phyloP scores from a whole-genome alignment of 2,113 vertebrate genomes.

The Marmota monax region DNA sequence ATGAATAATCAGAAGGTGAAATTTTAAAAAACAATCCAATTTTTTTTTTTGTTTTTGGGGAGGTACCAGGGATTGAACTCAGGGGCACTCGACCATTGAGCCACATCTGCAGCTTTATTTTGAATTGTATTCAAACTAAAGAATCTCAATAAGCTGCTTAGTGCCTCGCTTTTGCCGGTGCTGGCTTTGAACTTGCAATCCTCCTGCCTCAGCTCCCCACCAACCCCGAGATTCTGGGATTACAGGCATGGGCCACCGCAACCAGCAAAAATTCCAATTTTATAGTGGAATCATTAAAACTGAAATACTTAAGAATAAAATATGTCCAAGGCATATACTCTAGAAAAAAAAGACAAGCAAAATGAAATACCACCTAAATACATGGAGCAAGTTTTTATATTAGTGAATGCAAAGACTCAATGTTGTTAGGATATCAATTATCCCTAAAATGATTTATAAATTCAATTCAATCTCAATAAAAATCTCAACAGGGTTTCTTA shows the following conservation, averaged over 20 bases:
- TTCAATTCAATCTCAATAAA: background rate
- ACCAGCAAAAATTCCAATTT: background rate
- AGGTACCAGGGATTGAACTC: too few species aligned
- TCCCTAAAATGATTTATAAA: background rate
- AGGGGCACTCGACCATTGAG: too few species aligned
- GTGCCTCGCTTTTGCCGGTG: too few species aligned
- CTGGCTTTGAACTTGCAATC: too few species aligned
- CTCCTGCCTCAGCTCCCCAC: too few species aligned
- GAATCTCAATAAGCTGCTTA: too few species aligned
- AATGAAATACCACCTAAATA: background rate
- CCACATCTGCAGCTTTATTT: too few species aligned
- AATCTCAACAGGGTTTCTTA: background rate
- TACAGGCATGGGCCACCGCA: too few species aligned
- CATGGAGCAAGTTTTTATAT: background rate
- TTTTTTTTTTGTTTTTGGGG: background rate
- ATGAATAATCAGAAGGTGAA: background rate
- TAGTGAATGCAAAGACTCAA: background rate
- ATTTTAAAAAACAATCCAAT: background rate
- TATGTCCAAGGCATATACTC: background rate
- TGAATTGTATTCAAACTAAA: too few species aligned
- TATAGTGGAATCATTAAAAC: background rate
- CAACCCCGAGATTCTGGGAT: too few species aligned
- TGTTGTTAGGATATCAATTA: background rate
- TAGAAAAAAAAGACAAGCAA: background rate
- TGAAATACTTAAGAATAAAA: background rate